These are phyloP conservation scores for Amblyraja radiata DNA, from an alignment of 2,797 vertebrate species.

Conservation along the genomic window DNA sequence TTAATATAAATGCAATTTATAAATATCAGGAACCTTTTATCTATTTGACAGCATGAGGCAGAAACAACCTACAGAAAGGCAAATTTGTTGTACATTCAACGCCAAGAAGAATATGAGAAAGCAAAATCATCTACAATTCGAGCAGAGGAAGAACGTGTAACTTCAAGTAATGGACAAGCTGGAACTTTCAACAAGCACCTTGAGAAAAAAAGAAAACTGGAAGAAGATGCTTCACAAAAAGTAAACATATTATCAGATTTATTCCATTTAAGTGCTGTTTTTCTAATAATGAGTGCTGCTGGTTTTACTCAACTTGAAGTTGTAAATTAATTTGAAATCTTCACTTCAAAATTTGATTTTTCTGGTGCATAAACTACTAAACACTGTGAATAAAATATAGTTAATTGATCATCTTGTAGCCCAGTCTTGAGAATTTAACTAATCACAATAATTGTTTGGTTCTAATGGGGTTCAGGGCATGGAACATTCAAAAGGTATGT, in stretches of 20 bases:
- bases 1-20: neutral
- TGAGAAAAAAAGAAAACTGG: conserved; percentile 81
- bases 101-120: conserved; percentile 89
- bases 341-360: neutral
- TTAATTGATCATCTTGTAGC: neutral
- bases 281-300: neutral
- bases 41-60: conserved; percentile 72
- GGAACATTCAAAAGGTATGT: too few relatives aligned
- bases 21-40: conserved; percentile 22
- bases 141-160: conserved; percentile 78
- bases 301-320: neutral
- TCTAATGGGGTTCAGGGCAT: too few relatives aligned
- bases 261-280: neutral
- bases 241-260: conserved; percentile 51
- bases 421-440: neutral
- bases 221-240: conserved; percentile 91
- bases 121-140: conserved; percentile 79
- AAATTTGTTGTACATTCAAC: conserved; percentile 73
- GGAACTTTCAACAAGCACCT: conserved; percentile 71
- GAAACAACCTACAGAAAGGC: conserved; percentile 81
- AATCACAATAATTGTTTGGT: neutral
- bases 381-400: neutral
- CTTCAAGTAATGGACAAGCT: conserved; percentile 56
- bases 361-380: neutral
- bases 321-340: neutral